Evolutionary conservation across 2,888 invertebrate species (phyloP).

Genomic region (Watsonalla cultraria): DNA sequence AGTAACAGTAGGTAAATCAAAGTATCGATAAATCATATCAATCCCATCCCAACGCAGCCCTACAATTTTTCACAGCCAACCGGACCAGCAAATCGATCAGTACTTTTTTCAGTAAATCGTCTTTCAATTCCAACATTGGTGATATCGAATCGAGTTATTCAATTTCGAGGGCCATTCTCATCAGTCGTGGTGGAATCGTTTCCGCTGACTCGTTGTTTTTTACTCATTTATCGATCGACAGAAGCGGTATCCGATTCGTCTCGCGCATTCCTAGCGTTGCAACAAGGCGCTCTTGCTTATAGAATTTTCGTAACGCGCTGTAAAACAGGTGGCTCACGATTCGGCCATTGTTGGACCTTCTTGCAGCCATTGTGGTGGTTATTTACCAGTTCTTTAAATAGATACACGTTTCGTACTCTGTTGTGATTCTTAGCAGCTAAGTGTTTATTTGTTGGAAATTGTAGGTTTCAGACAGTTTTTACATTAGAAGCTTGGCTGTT

Average conservation of each 20-base stretch:
- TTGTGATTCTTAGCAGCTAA: background rate
- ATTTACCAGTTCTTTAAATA: background rate
- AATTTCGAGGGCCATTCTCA: constrained; percentile 67
- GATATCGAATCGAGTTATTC: constrained; percentile 70
- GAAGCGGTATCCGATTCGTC: constrained; percentile 54
- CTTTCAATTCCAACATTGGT: constrained; percentile 72
- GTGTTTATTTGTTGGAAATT: no score
- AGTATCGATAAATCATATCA: constrained; percentile 17
- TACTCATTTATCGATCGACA: constrained; percentile 44
- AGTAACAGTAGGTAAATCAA: constrained; percentile 17
- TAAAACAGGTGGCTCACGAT: constrained; percentile 36
- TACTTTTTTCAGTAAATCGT: constrained; percentile 63
- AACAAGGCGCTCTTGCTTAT: constrained; percentile 37
- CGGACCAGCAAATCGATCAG: constrained; percentile 57
- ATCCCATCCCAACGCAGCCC: constrained; percentile 2
- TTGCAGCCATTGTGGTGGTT: background rate
- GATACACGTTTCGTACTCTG: background rate
- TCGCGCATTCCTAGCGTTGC: constrained; percentile 67
- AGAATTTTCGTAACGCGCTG: constrained; percentile 33
- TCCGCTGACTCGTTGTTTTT: constrained; percentile 52
- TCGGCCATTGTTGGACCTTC: background rate
- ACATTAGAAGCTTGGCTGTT: no score
- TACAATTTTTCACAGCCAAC: constrained; percentile 36
- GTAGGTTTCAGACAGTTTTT: no score
- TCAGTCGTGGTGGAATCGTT: constrained; percentile 65